Evolutionary conservation across 2,113 vertebrate species (phyloP).

Genomic region (mouse (Mus musculus)): GRCm39 chr19:29517001-29517500

Average conservation of each 20-base stretch:
- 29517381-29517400: constrained; percentile 73
- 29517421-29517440: constrained; percentile 81
- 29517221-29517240: constrained; percentile 14
- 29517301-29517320: constrained; percentile 51
- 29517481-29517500: not conserved
- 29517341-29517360: constrained; percentile 60
- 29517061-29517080: constrained; percentile 7
- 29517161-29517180: constrained; percentile 31
- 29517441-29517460: constrained; percentile 73
- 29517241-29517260: not conserved
- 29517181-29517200: constrained; percentile 28
- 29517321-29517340: constrained; percentile 64
- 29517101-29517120: constrained; percentile 14
- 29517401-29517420: constrained; percentile 69
- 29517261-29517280: not conserved
- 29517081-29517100: not conserved
- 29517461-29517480: constrained; percentile 76
- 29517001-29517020: not conserved
- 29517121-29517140: constrained; percentile 10
- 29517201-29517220: constrained; percentile 31
- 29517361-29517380: constrained; percentile 53
- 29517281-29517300: not conserved
- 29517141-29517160: not conserved
- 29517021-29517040: constrained; percentile 4
- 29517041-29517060: constrained; percentile 4